Evolutionary conservation across 2,113 vertebrate genomes (phyloP), one percentile per base, ranked within the genome.

Genomic region (Ivindomyrus marchei): DNA sequence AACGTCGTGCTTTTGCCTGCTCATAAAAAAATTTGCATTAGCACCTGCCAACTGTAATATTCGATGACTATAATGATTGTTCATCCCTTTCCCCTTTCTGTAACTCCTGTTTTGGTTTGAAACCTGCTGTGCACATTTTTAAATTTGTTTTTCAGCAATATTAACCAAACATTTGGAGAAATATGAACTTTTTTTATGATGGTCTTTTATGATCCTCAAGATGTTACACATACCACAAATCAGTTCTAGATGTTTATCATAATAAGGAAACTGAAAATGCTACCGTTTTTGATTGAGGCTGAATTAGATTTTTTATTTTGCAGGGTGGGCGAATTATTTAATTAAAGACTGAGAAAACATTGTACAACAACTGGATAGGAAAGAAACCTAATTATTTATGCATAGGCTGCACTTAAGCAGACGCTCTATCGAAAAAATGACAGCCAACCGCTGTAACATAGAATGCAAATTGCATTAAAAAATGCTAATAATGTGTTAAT

Each of bases 21-120:
- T 90, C 66, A 80, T 66, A 80, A 80, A 36, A 39, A 84, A 42
- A 53, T 46, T 66, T 70, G 85, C 85, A 90, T 90, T 46, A 85
- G 39, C n/a, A n/a, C 45, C 17, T 88, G 85, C 56, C 47, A 56
- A 56, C 66, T 87, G 85, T 88, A 88, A 52, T 27, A 42, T 88
- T 90, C 88, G 42, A 90, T 58, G 49, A n/a, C 45, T 21, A 45
- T 53, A 19, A 80, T 6, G n/a, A 42, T 42, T 42, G 36, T 80
- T 80, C 11, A 21, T 52, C 47, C 49, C 62, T 88, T 87, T 9
- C 77, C 13, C 1, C 39, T n/a, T 77, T 77, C 31, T 46, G 19
- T 74, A 36, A 31, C 39, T 87, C 21, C 19, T 87, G 17, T 8
- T 87, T 17, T 45, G 17, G 21, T 90, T 80, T 36, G 46, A 21